Conservation (phyloP, 2,888 invertebrate genomes). For the Thumatha senex region DNA sequence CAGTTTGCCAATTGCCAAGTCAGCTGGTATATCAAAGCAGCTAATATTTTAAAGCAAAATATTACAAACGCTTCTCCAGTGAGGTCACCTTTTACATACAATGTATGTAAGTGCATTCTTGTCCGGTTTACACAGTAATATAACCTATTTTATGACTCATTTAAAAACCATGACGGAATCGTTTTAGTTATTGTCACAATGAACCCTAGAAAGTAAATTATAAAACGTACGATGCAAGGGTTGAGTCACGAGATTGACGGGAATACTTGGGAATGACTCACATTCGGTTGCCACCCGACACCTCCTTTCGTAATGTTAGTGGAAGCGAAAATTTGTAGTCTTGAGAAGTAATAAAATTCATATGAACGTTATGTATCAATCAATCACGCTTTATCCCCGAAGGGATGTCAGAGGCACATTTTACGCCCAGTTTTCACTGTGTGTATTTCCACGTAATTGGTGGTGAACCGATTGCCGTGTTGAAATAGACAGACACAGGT, state of each 20-base stretch:
- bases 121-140: neutral
- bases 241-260: constrained; percentile 31
- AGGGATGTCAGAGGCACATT: too few species aligned
- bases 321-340: neutral
- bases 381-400: too few species aligned
- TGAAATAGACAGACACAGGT: too few species aligned
- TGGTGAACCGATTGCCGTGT: too few species aligned
- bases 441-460: too few species aligned
- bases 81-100: neutral
- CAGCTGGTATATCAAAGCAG: too few species aligned
- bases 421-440: too few species aligned
- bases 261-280: constrained; percentile 23
- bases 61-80: neutral
- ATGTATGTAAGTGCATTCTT: constrained; percentile 2
- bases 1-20: too few species aligned
- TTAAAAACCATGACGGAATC: constrained; percentile 13
- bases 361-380: too few species aligned
- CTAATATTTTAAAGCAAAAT: neutral
- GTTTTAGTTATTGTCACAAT: constrained; percentile 10
- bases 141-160: constrained; percentile 18
- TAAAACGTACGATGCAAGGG: constrained; percentile 25
- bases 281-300: constrained; percentile 22
- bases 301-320: constrained; percentile 12
- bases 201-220: constrained; percentile 33
- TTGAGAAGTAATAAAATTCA: neutral